Conservation (phyloP, 2,113 vertebrate species). For the Suncus etruscus region DNA sequence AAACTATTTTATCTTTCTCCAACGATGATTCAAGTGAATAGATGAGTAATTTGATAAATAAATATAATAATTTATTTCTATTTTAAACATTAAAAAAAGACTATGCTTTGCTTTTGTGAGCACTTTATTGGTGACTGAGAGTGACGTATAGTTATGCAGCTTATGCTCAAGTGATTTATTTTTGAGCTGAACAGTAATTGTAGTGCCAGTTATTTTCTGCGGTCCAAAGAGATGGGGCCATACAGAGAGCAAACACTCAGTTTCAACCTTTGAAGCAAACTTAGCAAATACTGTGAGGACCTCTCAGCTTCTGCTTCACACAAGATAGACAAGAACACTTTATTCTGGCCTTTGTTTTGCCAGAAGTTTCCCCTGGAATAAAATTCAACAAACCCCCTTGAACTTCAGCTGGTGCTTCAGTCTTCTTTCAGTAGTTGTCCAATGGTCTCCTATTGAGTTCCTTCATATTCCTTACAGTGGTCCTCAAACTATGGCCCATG, state of each 20-base stretch:
- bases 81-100: too few species aligned
- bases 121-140: background rate
- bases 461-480: too few species aligned
- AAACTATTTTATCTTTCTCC: too few species aligned
- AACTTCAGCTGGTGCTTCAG: accelerated
- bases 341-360: background rate
- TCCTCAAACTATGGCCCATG: too few species aligned
- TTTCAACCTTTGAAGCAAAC: accelerated
- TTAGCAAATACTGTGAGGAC: too few species aligned
- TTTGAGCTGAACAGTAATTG: too few species aligned
- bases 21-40: too few species aligned
- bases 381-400: background rate
- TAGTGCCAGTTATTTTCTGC: accelerated
- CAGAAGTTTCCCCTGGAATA: background rate
- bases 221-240: background rate
- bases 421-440: too few species aligned
- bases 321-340: background rate
- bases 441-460: background rate
- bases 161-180: accelerated
- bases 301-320: background rate
- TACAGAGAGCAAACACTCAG: too few species aligned
- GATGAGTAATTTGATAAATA: too few species aligned
- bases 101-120: too few species aligned
- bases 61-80: too few species aligned
- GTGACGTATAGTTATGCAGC: background rate